These are phyloP conservation scores for Lasioglossum zephyrum DNA, from an alignment of 2,888 invertebrate species.

Conservation along the genomic window DNA sequence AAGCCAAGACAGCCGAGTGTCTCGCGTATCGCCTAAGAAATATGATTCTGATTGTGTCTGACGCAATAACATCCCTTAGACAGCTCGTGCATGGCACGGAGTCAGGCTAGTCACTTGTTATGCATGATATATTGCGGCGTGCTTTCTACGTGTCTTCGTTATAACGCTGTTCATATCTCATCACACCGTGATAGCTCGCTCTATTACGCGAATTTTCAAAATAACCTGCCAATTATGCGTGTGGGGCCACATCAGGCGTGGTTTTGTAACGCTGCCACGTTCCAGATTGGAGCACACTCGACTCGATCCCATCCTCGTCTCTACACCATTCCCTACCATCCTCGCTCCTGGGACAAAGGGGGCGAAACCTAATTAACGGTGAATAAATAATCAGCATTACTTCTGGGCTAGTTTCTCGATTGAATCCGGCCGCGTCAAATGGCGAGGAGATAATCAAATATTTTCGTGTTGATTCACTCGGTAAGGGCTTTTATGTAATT, in stretches of 20 bases:
- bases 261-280: conserved; percentile 33
- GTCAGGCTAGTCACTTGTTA: conserved; percentile 77
- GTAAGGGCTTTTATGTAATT: not conserved
- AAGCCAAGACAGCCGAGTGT: conserved; percentile 38
- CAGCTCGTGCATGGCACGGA: conserved; percentile 71
- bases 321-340: not conserved
- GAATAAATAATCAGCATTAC: conserved; percentile 16
- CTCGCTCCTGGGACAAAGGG: conserved; percentile 2
- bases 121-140: conserved; percentile 79
- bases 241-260: not conserved
- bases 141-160: conserved; percentile 82
- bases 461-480: not conserved
- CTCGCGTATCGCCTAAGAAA: conserved; percentile 63
- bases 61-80: conserved; percentile 70
- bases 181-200: conserved; percentile 66
- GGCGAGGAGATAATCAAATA: not conserved
- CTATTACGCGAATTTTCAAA: conserved; percentile 73
- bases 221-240: conserved; percentile 60
- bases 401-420: not conserved
- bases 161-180: conserved; percentile 76
- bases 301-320: not conserved
- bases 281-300: conserved; percentile 36
- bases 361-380: conserved; percentile 20
- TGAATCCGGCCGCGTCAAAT: not conserved
- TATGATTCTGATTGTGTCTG: conserved; percentile 71